Conservation (phyloP, 2,113 vertebrate species). For the Mugil cephalus region DNA sequence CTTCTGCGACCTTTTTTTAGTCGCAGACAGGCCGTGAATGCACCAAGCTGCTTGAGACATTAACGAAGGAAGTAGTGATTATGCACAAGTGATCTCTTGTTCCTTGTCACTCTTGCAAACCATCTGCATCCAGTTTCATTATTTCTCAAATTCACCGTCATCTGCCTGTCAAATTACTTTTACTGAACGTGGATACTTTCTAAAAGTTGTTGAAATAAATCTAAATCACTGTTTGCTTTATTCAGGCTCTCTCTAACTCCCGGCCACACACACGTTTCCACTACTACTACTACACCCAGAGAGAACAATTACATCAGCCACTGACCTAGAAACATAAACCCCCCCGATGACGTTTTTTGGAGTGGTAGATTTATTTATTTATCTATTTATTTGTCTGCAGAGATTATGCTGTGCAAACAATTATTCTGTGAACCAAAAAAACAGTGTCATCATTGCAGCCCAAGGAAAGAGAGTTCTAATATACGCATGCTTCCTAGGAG, state of each 20-base stretch:
- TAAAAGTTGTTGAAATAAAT: conserved; percentile 13
- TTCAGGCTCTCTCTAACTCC: background rate
- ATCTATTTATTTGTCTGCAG: background rate
- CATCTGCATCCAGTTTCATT: conserved; percentile 14
- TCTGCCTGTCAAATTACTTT: background rate
- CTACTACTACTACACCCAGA: background rate
- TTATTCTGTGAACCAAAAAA: conserved; percentile 20
- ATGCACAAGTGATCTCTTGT: conserved; percentile 17
- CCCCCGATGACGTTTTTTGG: background rate
- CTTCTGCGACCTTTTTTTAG: conserved; percentile 27
- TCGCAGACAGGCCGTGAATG: conserved; percentile 4
- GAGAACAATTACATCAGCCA: conserved; percentile 15
- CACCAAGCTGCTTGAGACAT: conserved; percentile 1
- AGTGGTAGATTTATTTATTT: conserved; percentile 2
- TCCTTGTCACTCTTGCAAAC: conserved; percentile 13
- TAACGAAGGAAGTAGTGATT: conserved; percentile 18
- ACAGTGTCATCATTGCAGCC: conserved; percentile 8
- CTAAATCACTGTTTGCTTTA: conserved; percentile 11
- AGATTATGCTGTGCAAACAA: conserved; percentile 2
- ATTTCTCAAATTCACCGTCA: fast-evolving
- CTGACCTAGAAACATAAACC: conserved; percentile 11
- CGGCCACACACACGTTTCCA: conserved; percentile 19
- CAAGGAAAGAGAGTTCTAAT: conserved; percentile 8
- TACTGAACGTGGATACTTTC: background rate
- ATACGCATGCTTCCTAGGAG: conserved; percentile 27